Evolutionary conservation across 2,797 vertebrate species (phyloP).

Genomic region (Manis pentadactyla): DNA sequence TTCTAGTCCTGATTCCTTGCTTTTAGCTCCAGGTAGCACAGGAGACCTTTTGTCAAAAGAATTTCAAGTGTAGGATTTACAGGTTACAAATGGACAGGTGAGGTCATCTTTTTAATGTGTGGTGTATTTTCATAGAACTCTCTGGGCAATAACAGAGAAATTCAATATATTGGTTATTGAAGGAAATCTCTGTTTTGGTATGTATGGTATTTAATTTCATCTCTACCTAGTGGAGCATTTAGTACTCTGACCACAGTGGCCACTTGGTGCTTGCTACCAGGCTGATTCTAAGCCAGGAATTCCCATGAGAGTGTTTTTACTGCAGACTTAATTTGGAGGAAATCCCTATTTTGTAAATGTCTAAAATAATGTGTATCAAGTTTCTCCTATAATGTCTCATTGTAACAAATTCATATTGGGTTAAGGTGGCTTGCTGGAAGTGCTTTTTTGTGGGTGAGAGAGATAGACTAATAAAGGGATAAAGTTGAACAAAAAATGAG

Average conservation of each 20-base stretch:
- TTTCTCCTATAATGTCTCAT: constrained; percentile 31
- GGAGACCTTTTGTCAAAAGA: constrained; percentile 46
- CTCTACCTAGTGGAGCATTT: not conserved
- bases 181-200: constrained; percentile 22
- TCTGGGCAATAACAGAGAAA: not conserved
- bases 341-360: constrained; percentile 55
- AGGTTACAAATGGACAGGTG: not conserved
- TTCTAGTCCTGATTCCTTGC: constrained; percentile 33
- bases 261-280: not conserved
- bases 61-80: constrained; percentile 47
- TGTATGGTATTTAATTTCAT: not conserved
- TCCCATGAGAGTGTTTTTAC: constrained; percentile 19
- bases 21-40: constrained; percentile 15
- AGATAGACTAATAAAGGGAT: constrained; percentile 36
- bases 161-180: constrained; percentile 28
- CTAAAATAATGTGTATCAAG: constrained; percentile 39
- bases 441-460: not conserved
- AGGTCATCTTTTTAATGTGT: constrained; percentile 53
- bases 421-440: constrained; percentile 54
- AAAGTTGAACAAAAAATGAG: constrained; percentile 57
- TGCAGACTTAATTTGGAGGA: constrained; percentile 3
- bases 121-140: constrained; percentile 53
- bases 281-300: constrained; percentile 24
- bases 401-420: constrained; percentile 63
- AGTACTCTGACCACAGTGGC: not conserved